Conservation (phyloP, 2,888 invertebrate genomes). For the Eudemis profundana region DNA sequence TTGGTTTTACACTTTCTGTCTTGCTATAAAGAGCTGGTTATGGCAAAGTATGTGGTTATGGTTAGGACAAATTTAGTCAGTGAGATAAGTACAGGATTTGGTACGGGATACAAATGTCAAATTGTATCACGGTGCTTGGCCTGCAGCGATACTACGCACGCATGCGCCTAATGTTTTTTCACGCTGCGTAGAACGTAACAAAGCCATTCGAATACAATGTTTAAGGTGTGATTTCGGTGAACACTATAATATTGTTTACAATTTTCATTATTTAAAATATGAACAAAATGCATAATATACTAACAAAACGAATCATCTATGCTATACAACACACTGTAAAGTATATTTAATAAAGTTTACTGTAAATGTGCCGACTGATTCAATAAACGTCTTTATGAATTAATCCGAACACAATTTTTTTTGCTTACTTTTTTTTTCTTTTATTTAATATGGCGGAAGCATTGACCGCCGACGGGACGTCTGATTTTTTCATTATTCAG, state of each 20-base stretch:
- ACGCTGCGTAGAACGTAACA: conserved; percentile 27
- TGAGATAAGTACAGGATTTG: not conserved
- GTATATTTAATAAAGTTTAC: not conserved
- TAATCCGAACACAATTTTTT: conserved; percentile 39
- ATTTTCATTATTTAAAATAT: not conserved
- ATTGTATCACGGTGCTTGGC: too few relatives aligned
- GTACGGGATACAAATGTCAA: too few relatives aligned
- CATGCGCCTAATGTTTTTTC: conserved; percentile 17
- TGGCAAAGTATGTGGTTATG: too few relatives aligned
- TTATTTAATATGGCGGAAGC: conserved; percentile 84
- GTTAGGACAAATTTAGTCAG: not conserved
- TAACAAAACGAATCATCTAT: not conserved
- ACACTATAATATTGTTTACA: not conserved
- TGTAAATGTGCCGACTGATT: not conserved
- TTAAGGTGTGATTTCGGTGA: not conserved
- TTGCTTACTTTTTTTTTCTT: conserved; percentile 71
- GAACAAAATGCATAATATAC: not conserved
- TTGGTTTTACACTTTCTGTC: too few relatives aligned
- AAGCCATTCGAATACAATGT: conserved; percentile 17
- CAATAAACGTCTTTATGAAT: not conserved
- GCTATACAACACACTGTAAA: not conserved
- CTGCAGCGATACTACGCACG: conserved; percentile 30
- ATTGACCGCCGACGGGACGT: conserved; percentile 82
- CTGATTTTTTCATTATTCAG: conserved; percentile 68
- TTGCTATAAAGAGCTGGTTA: too few relatives aligned